A percentile compares a stretch with the other conserved stretches of the same genome.
These are phyloP conservation scores for Propithecus coquereli DNA, from an alignment of 2,113 vertebrate genomes.

Conservation along the genomic window DNA sequence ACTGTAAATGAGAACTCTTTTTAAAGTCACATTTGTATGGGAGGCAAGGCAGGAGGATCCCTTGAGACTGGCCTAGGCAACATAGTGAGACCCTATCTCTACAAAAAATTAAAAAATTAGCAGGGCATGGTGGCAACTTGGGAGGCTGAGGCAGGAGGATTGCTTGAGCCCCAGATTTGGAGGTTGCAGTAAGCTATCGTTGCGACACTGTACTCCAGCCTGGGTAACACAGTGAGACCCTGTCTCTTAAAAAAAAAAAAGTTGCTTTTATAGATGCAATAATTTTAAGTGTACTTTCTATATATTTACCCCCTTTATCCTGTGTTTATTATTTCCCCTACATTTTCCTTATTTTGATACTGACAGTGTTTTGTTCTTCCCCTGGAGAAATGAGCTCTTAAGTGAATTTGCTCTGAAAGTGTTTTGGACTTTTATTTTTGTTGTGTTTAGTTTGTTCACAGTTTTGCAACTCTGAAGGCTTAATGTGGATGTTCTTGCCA, in stretches of 20 bases:
- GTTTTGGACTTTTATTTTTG: not conserved
- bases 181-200: too few species aligned
- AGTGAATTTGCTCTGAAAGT: not conserved
- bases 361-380: not conserved
- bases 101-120: too few species aligned
- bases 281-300: not conserved
- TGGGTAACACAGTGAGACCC: too few species aligned
- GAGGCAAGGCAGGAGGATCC: too few species aligned
- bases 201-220: too few species aligned
- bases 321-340: not conserved
- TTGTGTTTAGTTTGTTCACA: not conserved
- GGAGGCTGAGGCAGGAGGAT: too few species aligned
- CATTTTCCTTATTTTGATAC: conserved; percentile 43
- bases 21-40: conserved; percentile 33
- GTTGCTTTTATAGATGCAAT: conserved; percentile 35
- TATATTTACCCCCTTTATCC: not conserved
- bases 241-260: not conserved
- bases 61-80: too few species aligned
- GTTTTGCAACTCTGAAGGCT: not conserved
- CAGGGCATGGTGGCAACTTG: too few species aligned
- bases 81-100: too few species aligned
- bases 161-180: too few species aligned
- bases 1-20: conserved; percentile 3
- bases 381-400: not conserved
- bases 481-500: not conserved